Evolutionary conservation across 2,888 invertebrate species (phyloP).

Genomic region (Lydus trimaculatus): DNA sequence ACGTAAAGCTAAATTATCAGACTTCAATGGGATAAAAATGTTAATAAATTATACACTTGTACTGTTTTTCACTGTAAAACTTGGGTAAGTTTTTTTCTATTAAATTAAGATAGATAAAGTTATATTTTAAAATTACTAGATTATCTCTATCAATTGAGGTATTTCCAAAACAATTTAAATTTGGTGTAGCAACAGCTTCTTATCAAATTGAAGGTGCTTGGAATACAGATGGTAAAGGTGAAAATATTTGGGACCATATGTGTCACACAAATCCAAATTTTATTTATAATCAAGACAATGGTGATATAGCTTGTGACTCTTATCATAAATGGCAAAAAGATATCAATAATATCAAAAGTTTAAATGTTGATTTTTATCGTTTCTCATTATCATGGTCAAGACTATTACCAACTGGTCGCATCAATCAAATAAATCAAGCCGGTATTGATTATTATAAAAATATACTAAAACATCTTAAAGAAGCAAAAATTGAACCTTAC

Average conservation of each 20-base stretch:
- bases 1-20: background rate
- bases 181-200: constrained; percentile 42
- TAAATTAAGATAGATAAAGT: background rate
- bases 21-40: background rate
- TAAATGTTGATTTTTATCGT: constrained; percentile 63
- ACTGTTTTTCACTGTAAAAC: background rate
- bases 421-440: constrained; percentile 69
- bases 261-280: constrained; percentile 63
- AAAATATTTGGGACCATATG: constrained; percentile 73
- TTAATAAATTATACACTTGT: background rate
- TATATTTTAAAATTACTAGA: background rate
- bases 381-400: constrained; percentile 46
- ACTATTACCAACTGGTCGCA: constrained; percentile 67
- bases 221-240: constrained; percentile 62
- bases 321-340: constrained; percentile 70
- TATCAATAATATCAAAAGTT: constrained; percentile 51
- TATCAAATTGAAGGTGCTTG: constrained; percentile 49
- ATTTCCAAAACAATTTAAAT: constrained; percentile 41
- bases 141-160: constrained; percentile 45
- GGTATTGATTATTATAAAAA: constrained; percentile 79
- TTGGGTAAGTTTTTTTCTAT: background rate
- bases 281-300: constrained; percentile 64
- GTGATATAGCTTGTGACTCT: constrained; percentile 70
- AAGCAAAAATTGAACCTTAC: constrained; percentile 64
- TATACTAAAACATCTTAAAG: constrained; percentile 72